phyloP scores from a whole-genome alignment of 2,797 vertebrate species.

The Limnodromus scolopaceus region DNA sequence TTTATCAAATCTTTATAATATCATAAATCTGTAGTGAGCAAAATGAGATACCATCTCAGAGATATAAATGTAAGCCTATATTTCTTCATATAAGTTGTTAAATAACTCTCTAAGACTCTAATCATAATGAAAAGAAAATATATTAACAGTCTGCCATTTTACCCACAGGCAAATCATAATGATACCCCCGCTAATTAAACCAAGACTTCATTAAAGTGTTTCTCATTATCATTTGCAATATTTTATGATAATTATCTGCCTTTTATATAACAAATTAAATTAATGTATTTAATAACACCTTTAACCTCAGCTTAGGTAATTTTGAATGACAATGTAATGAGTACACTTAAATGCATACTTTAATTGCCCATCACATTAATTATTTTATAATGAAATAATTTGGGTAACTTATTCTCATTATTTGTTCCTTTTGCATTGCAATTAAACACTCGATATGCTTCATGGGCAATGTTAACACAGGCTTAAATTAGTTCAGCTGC shows the following conservation, averaged over 20 bases:
- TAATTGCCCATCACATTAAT: conserved; percentile 78
- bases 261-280: conserved; percentile 76
- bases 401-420: conserved; percentile 55
- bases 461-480: conserved; percentile 52
- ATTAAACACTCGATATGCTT: conserved; percentile 64
- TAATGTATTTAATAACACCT: conserved; percentile 79
- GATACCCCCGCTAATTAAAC: conserved; percentile 60
- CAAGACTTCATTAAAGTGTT: conserved; percentile 72
- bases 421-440: conserved; percentile 55
- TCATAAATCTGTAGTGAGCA: background rate
- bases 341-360: conserved; percentile 63
- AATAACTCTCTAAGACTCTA: conserved; percentile 48
- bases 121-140: conserved; percentile 70
- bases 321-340: conserved; percentile 72
- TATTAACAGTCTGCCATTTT: conserved; percentile 57
- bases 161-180: conserved; percentile 60
- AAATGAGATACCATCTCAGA: background rate
- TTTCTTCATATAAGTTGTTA: conserved; percentile 67
- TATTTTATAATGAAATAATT: conserved; percentile 74
- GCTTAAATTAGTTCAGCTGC: conserved; percentile 56
- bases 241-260: conserved; percentile 77
- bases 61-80: conserved; percentile 23
- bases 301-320: conserved; percentile 72
- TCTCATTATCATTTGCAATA: conserved; percentile 70
- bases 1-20: background rate